Conservation (phyloP, 92 coral and sea anemone species). For the Umimayanthus kanabou region DNA sequence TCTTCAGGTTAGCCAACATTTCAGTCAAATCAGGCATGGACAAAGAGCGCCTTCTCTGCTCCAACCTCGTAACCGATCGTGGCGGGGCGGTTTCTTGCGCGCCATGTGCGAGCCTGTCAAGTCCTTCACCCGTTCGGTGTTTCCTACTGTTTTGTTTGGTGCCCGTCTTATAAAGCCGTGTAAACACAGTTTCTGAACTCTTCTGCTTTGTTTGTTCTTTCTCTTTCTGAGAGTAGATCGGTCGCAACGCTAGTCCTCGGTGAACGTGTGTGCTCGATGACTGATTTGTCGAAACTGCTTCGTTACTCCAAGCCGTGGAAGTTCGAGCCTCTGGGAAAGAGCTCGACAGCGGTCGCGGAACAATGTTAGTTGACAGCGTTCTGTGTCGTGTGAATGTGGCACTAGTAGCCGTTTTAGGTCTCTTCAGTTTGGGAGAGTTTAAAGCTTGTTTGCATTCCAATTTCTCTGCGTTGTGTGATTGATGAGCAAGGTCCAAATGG, state of each 20-base stretch:
- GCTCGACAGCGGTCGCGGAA: not conserved
- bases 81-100: not conserved
- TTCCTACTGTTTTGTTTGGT: slow-evolving; percentile 53
- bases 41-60: slow-evolving; percentile 65
- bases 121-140: slow-evolving; percentile 17
- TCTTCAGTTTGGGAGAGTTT: slow-evolving; percentile 14
- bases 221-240: slow-evolving; percentile 27
- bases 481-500: slow-evolving; percentile 9
- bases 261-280: slow-evolving; percentile 26
- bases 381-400: slow-evolving; percentile 4
- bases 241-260: slow-evolving; percentile 50
- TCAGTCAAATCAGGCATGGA: slow-evolving; percentile 74
- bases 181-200: slow-evolving; percentile 49
- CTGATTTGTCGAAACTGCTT: not conserved
- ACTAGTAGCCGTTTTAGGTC: slow-evolving; percentile 9
- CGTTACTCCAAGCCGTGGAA: slow-evolving; percentile 33
- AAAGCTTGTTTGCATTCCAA: slow-evolving; percentile 6
- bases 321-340: slow-evolving; percentile 21
- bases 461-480: slow-evolving; percentile 11
- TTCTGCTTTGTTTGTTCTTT: slow-evolving; percentile 44
- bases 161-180: slow-evolving; percentile 56
- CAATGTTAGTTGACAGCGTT: not conserved
- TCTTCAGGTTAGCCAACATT: slow-evolving; percentile 58
- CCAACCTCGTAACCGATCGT: slow-evolving; percentile 29
- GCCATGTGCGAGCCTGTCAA: slow-evolving; percentile 23